These are phyloP conservation scores for Perognathus longimembris DNA, from an alignment of 2,113 vertebrate genomes.

Conservation along the genomic window DNA sequence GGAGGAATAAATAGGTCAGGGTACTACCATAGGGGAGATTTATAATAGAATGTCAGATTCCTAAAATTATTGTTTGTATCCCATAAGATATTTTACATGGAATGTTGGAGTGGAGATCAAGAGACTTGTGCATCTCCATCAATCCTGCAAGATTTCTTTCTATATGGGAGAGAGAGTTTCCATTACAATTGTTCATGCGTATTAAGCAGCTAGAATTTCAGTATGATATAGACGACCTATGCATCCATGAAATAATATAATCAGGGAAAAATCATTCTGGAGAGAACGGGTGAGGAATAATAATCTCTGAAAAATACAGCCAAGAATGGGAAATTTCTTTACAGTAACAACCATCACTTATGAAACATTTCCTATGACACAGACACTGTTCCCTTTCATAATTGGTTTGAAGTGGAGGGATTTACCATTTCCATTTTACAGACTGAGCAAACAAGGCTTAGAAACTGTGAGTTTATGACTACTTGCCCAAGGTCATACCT, in stretches of 20 bases:
- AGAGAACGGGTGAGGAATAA: background rate
- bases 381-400: background rate
- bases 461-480: background rate
- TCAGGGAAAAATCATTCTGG: background rate
- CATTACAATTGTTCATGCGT: background rate
- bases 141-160: background rate
- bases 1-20: background rate
- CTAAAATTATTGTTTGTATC: background rate
- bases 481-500: background rate
- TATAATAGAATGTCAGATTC: background rate
- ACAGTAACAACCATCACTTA: background rate
- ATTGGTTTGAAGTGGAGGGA: background rate
- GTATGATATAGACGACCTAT: background rate
- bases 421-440: background rate
- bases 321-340: background rate
- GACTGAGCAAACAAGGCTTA: background rate
- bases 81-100: background rate
- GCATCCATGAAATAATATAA: background rate
- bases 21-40: background rate
- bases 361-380: background rate
- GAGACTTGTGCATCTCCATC: background rate
- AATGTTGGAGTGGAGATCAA: background rate
- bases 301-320: background rate
- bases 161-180: background rate
- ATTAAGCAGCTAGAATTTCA: slow-evolving; percentile 23